Base-by-base conservation (phyloP, 2,113 vertebrate genomes). In the Calyptommatus sinebrachiatus region DNA sequence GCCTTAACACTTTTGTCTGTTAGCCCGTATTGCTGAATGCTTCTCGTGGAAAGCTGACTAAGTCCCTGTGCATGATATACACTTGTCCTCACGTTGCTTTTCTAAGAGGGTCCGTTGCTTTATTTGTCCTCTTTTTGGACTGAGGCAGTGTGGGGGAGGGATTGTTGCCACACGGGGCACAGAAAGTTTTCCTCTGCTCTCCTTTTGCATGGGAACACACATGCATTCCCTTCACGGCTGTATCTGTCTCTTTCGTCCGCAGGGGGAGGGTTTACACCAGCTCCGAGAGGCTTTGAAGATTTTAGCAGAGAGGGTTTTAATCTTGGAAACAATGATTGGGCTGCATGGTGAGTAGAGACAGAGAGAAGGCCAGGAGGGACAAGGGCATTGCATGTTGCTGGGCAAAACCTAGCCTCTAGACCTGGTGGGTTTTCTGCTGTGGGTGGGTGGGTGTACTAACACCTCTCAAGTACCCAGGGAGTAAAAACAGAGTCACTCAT, bases 311-410 rank as follows among this genome's bases (percentile, higher is more conserved):
- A 97, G 98, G 97, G 98, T 99, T 97, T 98, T 99, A 97, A 99
- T 99, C 97, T 97, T 99, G 94, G 98, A 99, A 95, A 98, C 98
- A 96, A 98, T 99, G 98, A 99, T 99, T 94, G 98, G 98, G 97
- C 98, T 99, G 92, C 98, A 99, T 90, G 98, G 98, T 99, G 97
- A 99, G 98, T 99, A 97, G 96, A 93, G 91, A 91, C 91, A 90
- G 90, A 84, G 74, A 88, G 91, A 84, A 73, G 73, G 77, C 29
- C 29, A 72, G 86, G 72, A 60, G 71, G 65, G 53, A 29, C 29
- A 26, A 67, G 77, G 53, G n/a, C 66, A 20, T 14, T 22, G 66
- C 29, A n/a, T 41, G 35, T 41, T 41, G 35, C 2, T 41, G 35
- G 35, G 35, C 35, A 4, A 41, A 41, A 41, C 35, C 2, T 41